Evolutionary conservation across 2,113 vertebrate species (phyloP).

Genomic region (Probosciger aterrimus): DNA sequence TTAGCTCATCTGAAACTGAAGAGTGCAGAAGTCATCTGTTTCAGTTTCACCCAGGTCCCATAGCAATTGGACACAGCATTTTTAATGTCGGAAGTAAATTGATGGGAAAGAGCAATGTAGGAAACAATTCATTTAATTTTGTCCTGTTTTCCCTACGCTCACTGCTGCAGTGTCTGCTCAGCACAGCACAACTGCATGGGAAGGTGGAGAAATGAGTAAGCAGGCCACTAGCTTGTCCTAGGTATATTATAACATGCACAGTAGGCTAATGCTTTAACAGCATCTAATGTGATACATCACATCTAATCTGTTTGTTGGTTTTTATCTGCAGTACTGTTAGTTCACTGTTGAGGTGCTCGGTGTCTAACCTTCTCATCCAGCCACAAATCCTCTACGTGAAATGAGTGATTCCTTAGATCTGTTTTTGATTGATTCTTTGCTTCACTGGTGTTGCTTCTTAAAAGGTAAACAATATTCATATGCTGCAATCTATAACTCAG

Average conservation of each 20-base stretch:
- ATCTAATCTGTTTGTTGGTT: slow-evolving; percentile 52
- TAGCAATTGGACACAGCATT: neutral
- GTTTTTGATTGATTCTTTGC: slow-evolving; percentile 54
- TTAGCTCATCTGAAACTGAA: neutral
- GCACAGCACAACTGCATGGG: neutral
- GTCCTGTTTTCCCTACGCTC: neutral
- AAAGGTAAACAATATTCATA: slow-evolving; percentile 58
- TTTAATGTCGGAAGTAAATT: neutral
- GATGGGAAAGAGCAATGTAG: neutral
- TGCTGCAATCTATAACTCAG: slow-evolving; percentile 39
- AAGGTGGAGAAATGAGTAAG: neutral
- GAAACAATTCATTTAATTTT: neutral
- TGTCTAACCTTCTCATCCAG: slow-evolving; percentile 49
- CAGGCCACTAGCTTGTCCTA: neutral
- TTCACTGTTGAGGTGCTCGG: slow-evolving; percentile 42
- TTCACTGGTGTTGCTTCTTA: slow-evolving; percentile 58
- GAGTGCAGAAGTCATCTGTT: neutral
- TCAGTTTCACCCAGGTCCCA: neutral
- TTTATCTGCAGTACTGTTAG: slow-evolving; percentile 58
- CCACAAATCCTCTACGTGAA: slow-evolving; percentile 52
- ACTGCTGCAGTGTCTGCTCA: neutral
- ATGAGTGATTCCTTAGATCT: slow-evolving; percentile 50
- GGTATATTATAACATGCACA: neutral
- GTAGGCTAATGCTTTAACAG: neutral
- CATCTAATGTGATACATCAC: slow-evolving; percentile 26